Evolutionary conservation across 1,140 invertebrate genomes (phyloP).

Genomic region (Formica exsecta): DNA sequence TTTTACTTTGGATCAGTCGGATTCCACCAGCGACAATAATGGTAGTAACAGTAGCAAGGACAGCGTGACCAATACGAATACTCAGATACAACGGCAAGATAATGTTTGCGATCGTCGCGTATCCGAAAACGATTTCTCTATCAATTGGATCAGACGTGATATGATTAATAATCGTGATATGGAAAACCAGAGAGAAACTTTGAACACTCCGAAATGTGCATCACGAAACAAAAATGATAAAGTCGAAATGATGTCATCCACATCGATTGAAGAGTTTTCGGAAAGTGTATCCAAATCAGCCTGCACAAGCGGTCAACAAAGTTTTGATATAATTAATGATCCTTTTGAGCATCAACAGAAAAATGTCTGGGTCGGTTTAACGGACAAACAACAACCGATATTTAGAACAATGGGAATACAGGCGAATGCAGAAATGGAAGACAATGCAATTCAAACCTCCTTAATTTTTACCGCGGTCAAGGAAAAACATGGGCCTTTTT

Average conservation of each 20-base stretch:
- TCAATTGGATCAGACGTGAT: conserved; percentile 84
- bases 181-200: conserved; percentile 69
- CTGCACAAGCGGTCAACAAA: conserved; percentile 78
- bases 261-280: conserved; percentile 86
- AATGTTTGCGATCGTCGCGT: conserved; percentile 67
- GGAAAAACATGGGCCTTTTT: conserved; percentile 68
- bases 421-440: conserved; percentile 81
- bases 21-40: conserved; percentile 80
- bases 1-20: conserved; percentile 83
- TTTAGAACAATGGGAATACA: conserved; percentile 79
- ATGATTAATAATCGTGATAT: conserved; percentile 69
- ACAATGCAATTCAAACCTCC: conserved; percentile 85
- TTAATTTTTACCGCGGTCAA: conserved; percentile 76
- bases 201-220: conserved; percentile 75
- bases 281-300: conserved; percentile 84
- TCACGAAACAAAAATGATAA: conserved; percentile 84
- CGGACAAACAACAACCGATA: conserved; percentile 69
- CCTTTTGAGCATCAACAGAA: conserved; percentile 61
- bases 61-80: conserved; percentile 82
- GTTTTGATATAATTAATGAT: conserved; percentile 40
- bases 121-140: conserved; percentile 83
- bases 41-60: conserved; percentile 82
- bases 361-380: conserved; percentile 59
- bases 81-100: conserved; percentile 80
- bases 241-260: conserved; percentile 81